Evolutionary conservation across 2,888 invertebrate genomes (phyloP).

Genomic region (Sthenelais limicola): DNA sequence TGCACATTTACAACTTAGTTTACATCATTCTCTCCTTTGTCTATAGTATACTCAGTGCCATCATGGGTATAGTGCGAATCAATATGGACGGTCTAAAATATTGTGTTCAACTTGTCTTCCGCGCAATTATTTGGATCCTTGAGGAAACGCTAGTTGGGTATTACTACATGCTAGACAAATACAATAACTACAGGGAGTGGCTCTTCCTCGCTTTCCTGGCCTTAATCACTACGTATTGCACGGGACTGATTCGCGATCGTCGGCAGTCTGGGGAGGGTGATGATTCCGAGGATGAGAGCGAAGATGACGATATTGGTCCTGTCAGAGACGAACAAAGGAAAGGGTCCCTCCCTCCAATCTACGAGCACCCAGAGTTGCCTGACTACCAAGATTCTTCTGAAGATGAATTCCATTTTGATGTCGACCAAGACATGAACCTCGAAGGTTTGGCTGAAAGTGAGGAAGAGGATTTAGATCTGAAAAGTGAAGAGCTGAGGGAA

Average conservation of each 20-base stretch:
- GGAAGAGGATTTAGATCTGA: not conserved
- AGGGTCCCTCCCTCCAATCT: conserved; percentile 19
- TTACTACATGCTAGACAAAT: conserved; percentile 51
- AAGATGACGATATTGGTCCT: conserved; percentile 8
- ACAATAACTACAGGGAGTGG: conserved; percentile 54
- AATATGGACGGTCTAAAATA: conserved; percentile 36
- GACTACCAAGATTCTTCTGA: not conserved
- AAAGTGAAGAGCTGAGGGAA: conserved; percentile 12
- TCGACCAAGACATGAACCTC: not conserved
- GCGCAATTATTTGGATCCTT: conserved; percentile 48
- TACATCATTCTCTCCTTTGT: conserved; percentile 49
- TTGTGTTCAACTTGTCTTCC: conserved; percentile 47
- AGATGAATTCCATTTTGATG: conserved; percentile 23
- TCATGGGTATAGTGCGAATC: conserved; percentile 42
- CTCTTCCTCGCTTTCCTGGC: conserved; percentile 50
- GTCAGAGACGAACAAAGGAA: conserved; percentile 24
- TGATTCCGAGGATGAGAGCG: conserved; percentile 28
- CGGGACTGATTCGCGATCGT: conserved; percentile 49
- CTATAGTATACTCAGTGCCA: conserved; percentile 42
- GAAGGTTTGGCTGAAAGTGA: conserved; percentile 12
- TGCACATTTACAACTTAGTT: conserved; percentile 47
- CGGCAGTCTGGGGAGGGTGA: conserved; percentile 8
- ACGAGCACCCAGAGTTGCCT: conserved; percentile 35
- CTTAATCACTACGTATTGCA: conserved; percentile 50
- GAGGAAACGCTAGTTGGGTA: conserved; percentile 50